Conservation (phyloP, 2,113 vertebrate species). For the Indicator indicator region DNA sequence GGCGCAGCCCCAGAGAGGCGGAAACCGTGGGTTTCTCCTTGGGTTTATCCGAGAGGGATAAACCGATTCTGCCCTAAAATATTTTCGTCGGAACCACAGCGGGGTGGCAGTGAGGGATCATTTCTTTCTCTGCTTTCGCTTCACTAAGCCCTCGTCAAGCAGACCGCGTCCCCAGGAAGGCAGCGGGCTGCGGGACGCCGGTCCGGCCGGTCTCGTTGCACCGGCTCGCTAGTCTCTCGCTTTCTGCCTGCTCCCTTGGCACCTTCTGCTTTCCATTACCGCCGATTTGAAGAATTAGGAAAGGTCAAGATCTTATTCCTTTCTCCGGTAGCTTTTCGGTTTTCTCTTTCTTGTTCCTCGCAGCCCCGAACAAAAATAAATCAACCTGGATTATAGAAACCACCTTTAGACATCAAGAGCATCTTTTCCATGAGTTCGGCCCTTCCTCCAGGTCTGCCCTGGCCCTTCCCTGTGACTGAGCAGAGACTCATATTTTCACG, state of each 20-base stretch:
- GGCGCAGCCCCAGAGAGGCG: background rate
- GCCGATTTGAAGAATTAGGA: constrained; percentile 54
- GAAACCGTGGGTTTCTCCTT: background rate
- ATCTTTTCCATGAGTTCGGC: background rate
- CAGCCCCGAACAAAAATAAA: constrained; percentile 30
- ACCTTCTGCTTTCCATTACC: constrained; percentile 60
- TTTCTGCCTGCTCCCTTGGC: constrained; percentile 7
- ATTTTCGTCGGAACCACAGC: background rate
- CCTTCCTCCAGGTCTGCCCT: background rate
- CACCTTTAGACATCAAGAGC: background rate
- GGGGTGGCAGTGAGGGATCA: background rate
- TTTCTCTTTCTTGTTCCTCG: constrained; percentile 50
- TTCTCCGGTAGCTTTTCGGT: constrained; percentile 15
- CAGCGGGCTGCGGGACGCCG: background rate
- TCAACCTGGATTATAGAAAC: constrained; percentile 38
- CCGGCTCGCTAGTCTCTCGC: background rate
- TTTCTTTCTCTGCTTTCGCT: background rate
- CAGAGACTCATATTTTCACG: constrained; percentile 19
- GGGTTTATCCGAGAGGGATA: background rate
- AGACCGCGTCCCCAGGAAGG: background rate
- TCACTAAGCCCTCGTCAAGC: background rate
- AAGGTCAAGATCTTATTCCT: constrained; percentile 53
- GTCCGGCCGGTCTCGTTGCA: background rate
- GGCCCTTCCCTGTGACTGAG: background rate
- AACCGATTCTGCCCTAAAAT: background rate